Evolutionary conservation across 2,888 invertebrate genomes (phyloP), one percentile per base, ranked within the genome.

Genomic region (Drosophila pseudotalamancana): DNA sequence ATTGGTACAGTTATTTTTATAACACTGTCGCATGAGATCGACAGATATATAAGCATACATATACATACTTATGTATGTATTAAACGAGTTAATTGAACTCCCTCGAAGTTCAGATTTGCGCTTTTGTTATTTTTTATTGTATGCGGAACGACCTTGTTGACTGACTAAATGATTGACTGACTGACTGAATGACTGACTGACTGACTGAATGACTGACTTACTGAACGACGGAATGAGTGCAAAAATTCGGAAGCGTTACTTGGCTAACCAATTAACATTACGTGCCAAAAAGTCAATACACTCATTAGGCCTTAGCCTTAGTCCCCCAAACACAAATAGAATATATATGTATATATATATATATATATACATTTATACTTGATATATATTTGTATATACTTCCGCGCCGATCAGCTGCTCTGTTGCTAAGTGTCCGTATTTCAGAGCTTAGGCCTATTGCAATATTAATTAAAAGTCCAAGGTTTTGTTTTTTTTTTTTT

Each of bases 11-110:
- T 87, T 84, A 84, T 77, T 65, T 76, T 61, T 59, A 60, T 23
- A 23, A 35, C 39, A 25, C 18, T 61, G 46, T 56, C 60, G 34
- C 34, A 42, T 31, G 21, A 11, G 11, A n/a, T 43, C 18, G 16
- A 62, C 53, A 49, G 42, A 54, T 14, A 54, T 39, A 29, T 12
- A 27, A 14, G 23, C 35, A 19, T 9, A 11, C 12, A 16, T 1
- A n/a, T n/a, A n/a, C n/a, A n/a, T n/a, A n/a, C n/a, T n/a, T n/a
- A n/a, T n/a, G n/a, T n/a, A n/a, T n/a, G n/a, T n/a, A n/a, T n/a
- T n/a, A 62, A 61, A 61, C 68, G 67, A 76, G 84, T 81, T 81
- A 87, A 87, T 85, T 87, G 84, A 84, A 84, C 84, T 75, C 85
- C 8, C 14, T 42, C 69, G 72, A 68, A 73, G 51, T 54, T n/a